These are phyloP conservation scores for Amblyopsis hoosieri DNA, from an alignment of 2,797 vertebrate genomes.

Conservation along the genomic window DNA sequence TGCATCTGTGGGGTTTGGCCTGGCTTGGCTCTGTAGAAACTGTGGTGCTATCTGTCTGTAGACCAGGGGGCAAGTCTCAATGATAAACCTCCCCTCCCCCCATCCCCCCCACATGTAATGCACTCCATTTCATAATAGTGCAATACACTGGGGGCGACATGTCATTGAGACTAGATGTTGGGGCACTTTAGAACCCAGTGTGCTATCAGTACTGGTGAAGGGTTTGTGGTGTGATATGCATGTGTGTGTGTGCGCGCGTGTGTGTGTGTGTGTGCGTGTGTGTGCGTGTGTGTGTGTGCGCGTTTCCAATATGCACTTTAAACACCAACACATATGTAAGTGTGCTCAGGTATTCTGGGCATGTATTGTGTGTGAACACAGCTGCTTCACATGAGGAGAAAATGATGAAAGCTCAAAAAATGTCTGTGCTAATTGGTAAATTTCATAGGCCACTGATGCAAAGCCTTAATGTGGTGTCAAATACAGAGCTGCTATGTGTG, in stretches of 20 bases:
- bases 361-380: slow-evolving; percentile 44
- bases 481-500: slow-evolving; percentile 48
- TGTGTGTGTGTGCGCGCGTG: slow-evolving; percentile 65
- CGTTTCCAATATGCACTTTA: slow-evolving; percentile 26
- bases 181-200: slow-evolving; percentile 64
- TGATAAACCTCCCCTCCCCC: slow-evolving; percentile 49
- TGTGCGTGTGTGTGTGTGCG: background rate
- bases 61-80: slow-evolving; percentile 69
- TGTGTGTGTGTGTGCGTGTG: slow-evolving; percentile 30
- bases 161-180: slow-evolving; percentile 73
- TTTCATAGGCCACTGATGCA: slow-evolving; percentile 77
- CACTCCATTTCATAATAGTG: slow-evolving; percentile 53
- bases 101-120: slow-evolving; percentile 43
- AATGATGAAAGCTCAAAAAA: slow-evolving; percentile 65
- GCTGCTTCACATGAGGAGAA: slow-evolving; percentile 60
- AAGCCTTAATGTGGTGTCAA: slow-evolving; percentile 60
- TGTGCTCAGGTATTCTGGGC: slow-evolving; percentile 55
- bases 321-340: slow-evolving; percentile 43
- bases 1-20: slow-evolving; percentile 76
- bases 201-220: slow-evolving; percentile 63
- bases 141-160: slow-evolving; percentile 53
- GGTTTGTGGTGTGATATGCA: slow-evolving; percentile 62
- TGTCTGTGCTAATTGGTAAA: slow-evolving; percentile 75
- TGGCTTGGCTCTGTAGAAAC: slow-evolving; percentile 82
- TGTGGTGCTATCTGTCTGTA: slow-evolving; percentile 79